Conservation (phyloP, 2,113 vertebrate genomes). For the Tylochromis polylepis region DNA sequence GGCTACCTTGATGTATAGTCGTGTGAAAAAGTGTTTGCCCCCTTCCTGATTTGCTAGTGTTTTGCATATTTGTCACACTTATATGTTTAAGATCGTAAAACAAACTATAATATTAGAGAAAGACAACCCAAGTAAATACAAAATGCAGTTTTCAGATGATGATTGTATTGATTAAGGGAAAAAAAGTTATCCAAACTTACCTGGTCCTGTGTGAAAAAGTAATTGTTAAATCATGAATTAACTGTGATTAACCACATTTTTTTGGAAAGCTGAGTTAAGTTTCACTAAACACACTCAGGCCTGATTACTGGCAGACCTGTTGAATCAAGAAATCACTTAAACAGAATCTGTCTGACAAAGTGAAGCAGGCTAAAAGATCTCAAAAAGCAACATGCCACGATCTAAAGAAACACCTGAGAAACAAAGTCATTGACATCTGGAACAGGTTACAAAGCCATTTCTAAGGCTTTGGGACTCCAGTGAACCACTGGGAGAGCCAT, state of each 20-base stretch:
- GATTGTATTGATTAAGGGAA: too few species aligned
- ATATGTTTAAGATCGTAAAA: too few species aligned
- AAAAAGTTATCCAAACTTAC: too few species aligned
- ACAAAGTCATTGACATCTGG: background rate
- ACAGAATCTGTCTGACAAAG: background rate
- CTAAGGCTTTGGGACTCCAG: background rate
- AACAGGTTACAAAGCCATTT: background rate
- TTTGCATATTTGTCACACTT: too few species aligned
- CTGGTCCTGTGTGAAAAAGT: too few species aligned
- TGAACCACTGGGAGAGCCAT: background rate
- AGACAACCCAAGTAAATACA: too few species aligned
- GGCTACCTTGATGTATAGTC: background rate
- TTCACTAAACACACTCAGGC: background rate
- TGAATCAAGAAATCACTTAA: background rate
- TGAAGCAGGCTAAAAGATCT: background rate
- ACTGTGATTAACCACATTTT: background rate
- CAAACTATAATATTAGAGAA: too few species aligned
- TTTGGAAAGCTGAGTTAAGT: background rate
- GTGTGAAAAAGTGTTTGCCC: background rate
- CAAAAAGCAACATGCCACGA: background rate
- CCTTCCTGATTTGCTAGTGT: too few species aligned
- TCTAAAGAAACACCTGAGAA: background rate
- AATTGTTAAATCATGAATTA: background rate
- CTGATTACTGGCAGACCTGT: background rate
- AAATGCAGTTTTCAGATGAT: too few species aligned